A percentile compares a stretch with the other conserved stretches of the same genome.
phyloP scores from a whole-genome alignment of 1,140 invertebrate genomes.

The Brachionus rubens region DNA sequence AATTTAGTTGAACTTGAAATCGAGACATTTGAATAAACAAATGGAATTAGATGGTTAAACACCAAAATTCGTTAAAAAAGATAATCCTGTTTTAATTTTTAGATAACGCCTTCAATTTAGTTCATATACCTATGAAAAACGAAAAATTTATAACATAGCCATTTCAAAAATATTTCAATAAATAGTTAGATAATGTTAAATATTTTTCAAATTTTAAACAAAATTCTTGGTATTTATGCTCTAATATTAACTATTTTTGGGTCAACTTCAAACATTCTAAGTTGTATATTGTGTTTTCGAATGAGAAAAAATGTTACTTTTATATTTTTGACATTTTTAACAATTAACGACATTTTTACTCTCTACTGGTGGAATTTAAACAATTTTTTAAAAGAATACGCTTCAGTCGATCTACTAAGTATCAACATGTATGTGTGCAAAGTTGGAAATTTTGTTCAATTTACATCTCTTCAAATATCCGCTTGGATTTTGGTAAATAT shows the following conservation, averaged over 20 bases:
- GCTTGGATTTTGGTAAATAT: slow-evolving; percentile 43
- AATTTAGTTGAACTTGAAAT: too few relatives aligned
- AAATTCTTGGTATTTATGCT: slow-evolving; percentile 5
- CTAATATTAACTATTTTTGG: slow-evolving; percentile 22
- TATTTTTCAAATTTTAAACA: slow-evolving; percentile 1
- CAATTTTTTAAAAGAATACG: slow-evolving; percentile 28
- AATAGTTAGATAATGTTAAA: neutral
- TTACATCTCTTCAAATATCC: slow-evolving; percentile 30
- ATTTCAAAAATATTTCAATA: neutral
- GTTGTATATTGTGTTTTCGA: slow-evolving; percentile 10
- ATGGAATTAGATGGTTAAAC: too few relatives aligned
- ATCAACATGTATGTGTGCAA: slow-evolving; percentile 1
- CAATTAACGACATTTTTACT: slow-evolving; percentile 23
- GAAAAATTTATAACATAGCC: too few relatives aligned
- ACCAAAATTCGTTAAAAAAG: too few relatives aligned
- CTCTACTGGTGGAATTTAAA: slow-evolving; percentile 38
- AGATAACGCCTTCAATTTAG: too few relatives aligned
- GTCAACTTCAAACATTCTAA: slow-evolving; percentile 5
- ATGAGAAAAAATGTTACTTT: slow-evolving; percentile 32
- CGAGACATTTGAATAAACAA: too few relatives aligned
- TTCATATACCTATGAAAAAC: too few relatives aligned
- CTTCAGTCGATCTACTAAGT: neutral
- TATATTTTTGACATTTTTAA: slow-evolving; percentile 18
- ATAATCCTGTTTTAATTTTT: too few relatives aligned
- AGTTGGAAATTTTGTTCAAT: slow-evolving; percentile 32